phyloP scores from a whole-genome alignment of 1,140 invertebrate species.

The Diprion similis region DNA sequence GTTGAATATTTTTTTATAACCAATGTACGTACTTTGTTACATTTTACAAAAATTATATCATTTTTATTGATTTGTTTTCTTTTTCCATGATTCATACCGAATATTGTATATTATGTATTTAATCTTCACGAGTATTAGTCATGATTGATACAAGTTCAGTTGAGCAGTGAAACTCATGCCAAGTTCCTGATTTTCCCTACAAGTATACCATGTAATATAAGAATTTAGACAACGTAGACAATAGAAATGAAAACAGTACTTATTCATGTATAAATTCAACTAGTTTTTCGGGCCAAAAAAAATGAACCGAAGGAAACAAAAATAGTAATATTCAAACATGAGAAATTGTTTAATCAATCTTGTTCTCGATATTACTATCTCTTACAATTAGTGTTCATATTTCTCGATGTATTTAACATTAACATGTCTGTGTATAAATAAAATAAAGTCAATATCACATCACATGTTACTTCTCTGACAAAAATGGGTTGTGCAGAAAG shows the following conservation, averaged over 20 bases:
- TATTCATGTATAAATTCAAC: no score
- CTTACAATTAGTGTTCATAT: constrained; percentile 15
- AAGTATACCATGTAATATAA: no score
- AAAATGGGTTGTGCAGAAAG: no score
- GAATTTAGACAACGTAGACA: not conserved
- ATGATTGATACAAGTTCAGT: not conserved
- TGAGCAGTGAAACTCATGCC: not conserved
- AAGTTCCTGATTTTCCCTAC: not conserved
- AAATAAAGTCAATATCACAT: constrained; percentile 9
- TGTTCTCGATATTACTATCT: constrained; percentile 11
- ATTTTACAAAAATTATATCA: not conserved
- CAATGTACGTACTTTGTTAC: not conserved
- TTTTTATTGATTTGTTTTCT: not conserved
- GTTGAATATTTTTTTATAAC: not conserved
- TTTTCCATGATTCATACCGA: no score
- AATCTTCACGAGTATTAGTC: no score
- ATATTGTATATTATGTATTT: no score
- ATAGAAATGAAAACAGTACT: not conserved
- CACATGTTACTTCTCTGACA: not conserved
- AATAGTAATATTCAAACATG: not conserved
- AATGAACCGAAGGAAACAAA: not conserved
- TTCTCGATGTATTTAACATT: constrained; percentile 29
- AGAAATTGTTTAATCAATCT: not conserved
- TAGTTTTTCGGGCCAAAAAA: not conserved
- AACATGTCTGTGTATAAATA: constrained; percentile 11